These are phyloP conservation scores for Aphrocallistes beatrix DNA, from an alignment of 37 sponge, comb jelly and placozoan genomes.

Conservation along the genomic window DNA sequence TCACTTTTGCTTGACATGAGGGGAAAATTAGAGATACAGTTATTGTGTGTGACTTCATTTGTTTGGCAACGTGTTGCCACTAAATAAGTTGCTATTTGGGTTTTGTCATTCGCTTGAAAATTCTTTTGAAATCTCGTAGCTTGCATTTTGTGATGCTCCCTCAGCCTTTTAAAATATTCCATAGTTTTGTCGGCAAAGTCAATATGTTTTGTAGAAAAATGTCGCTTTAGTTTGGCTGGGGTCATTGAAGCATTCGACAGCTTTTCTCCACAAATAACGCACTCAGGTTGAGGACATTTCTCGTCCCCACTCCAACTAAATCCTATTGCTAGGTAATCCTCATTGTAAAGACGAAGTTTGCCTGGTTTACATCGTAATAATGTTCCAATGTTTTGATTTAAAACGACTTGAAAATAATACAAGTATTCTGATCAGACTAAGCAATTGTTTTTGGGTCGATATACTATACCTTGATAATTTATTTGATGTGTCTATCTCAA, in stretches of 20 bases:
- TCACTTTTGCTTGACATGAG: too few species aligned
- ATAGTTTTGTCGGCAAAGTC: background rate
- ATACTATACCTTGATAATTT: too few species aligned
- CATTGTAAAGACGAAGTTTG: background rate
- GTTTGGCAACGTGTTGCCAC: conserved; percentile 10
- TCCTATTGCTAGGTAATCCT: background rate
- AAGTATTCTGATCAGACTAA: too few species aligned
- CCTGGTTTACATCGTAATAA: background rate
- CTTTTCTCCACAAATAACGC: conserved; percentile 12
- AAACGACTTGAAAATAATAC: too few species aligned
- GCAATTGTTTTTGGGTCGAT: too few species aligned
- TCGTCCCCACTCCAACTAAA: background rate
- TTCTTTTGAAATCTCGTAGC: background rate
- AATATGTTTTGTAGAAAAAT: background rate
- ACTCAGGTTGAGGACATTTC: background rate
- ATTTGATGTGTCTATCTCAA: too few species aligned
- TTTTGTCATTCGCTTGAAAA: background rate
- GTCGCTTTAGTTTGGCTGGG: background rate
- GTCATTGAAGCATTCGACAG: background rate
- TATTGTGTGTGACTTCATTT: too few species aligned
- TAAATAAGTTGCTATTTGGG: conserved; percentile 1
- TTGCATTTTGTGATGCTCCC: background rate
- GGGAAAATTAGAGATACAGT: too few species aligned
- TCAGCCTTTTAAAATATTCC: background rate
- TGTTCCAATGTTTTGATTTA: background rate